Base-by-base conservation (phyloP, 2,113 vertebrate species). In the Helogale parvula region DNA sequence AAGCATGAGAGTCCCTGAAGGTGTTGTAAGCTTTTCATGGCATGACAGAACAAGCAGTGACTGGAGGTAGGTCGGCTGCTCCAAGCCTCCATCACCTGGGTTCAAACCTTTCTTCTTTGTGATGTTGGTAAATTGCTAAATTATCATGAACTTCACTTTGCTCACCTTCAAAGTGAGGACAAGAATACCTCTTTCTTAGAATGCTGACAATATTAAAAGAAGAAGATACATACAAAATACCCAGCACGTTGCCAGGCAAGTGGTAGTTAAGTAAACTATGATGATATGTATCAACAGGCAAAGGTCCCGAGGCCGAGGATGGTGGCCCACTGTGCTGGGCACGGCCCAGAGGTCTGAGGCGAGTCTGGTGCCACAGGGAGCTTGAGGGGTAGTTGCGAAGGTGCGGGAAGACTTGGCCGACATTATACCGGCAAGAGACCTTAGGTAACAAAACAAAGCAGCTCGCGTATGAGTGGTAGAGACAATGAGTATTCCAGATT, bases 11-110 rank as follows among this genome's bases (percentile, higher is more conserved):
- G 21, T 33, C 41, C 25, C 5, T 6, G 41, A 33, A 41, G 29
- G 9, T 47, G 45, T 47, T 47, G 45, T 47, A 8, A 47, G 3
- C 2, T 15, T 66, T 14, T 3, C 2, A n/a, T 19, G 9, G 23
- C 10, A 4, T 27, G 0, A 1, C 0, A 2, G 27, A 41, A 21
- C 11, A 8, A 68, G 27, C 4, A 5, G 31, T 1, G 5, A 9
- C 47, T 21, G 29, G 77, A 29, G 66, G 16, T 1, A 1, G 25
- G 19, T 4, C 0, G 3, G 21, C 23, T 29, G n/a, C 63, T 47
- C 14, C 11, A 50, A 50, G 10, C 47, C 66, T 83, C 84, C 27
- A 6, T 77, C 45, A 8, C 38, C 2, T 1, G 76, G 45, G 45
- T 52, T 52, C 74, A 77, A 4, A 45, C n/a, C 47, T 87, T 4